Percentiles rank a stretch among this genome's conserved stretches.
phyloP scores from a whole-genome alignment of 2,888 invertebrate genomes.

The Odontocerum albicorne region DNA sequence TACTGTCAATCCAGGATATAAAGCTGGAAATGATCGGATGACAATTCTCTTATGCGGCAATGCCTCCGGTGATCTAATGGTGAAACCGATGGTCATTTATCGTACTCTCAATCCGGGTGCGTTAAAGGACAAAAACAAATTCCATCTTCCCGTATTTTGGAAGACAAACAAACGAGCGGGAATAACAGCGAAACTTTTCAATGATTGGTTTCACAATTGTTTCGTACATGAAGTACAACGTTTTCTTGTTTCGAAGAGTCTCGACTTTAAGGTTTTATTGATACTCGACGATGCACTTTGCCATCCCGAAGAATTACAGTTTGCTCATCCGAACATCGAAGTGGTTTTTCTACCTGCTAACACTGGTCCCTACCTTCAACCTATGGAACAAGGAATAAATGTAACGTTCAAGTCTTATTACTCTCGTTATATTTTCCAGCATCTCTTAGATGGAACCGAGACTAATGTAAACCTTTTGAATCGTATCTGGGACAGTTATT shows the following conservation, averaged over 20 bases:
- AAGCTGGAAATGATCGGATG: conserved; percentile 40
- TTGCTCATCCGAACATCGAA: conserved; percentile 34
- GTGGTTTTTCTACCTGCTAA: conserved; percentile 39
- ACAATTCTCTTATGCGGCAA: conserved; percentile 40
- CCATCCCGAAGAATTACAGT: conserved; percentile 35
- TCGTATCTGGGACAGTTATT: conserved; percentile 12
- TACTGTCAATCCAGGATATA: conserved; percentile 38
- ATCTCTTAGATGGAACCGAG: conserved; percentile 3
- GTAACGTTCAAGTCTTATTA: conserved; percentile 20
- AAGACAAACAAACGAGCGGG: conserved; percentile 39
- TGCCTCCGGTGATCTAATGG: conserved; percentile 39
- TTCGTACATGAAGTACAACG: conserved; percentile 35
- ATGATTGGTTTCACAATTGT: conserved; percentile 35
- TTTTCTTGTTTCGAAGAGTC: conserved; percentile 33
- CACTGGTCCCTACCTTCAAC: conserved; percentile 39
- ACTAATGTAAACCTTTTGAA: conserved; percentile 1
- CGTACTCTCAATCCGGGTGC: conserved; percentile 38
- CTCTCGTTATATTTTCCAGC: conserved; percentile 3
- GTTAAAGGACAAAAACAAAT: conserved; percentile 37
- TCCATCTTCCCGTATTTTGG: conserved; percentile 39
- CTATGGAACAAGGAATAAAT: conserved; percentile 38
- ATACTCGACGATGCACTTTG: conserved; percentile 37
- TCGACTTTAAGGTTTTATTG: conserved; percentile 36
- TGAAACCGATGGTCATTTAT: conserved; percentile 40
- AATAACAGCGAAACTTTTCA: conserved; percentile 35